Percentiles rank a stretch among this genome's conserved stretches.
Evolutionary conservation across 1,140 invertebrate species (phyloP).

Genomic region (Drosophila nasuta): DNA sequence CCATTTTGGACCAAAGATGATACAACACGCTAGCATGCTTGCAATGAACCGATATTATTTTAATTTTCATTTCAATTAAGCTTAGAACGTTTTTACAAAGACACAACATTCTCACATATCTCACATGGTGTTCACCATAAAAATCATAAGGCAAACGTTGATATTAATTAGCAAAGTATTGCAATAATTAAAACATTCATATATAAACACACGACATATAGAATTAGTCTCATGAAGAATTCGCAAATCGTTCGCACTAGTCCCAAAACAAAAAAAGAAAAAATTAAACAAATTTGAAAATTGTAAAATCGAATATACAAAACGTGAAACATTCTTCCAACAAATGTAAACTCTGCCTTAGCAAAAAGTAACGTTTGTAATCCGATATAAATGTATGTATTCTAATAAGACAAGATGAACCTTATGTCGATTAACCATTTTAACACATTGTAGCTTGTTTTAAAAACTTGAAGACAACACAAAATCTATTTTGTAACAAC

Average conservation of each 20-base stretch:
- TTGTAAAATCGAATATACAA: conserved; percentile 24
- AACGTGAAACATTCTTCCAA: conserved; percentile 76
- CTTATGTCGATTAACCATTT: conserved; percentile 42
- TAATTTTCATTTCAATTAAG: conserved; percentile 44
- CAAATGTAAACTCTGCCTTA: conserved; percentile 74
- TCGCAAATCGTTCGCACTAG: conserved; percentile 34
- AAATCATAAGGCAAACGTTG: conserved; percentile 53
- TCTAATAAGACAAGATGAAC: conserved; percentile 34
- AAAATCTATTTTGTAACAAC: conserved; percentile 72
- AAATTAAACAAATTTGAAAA: not conserved
- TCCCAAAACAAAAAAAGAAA: not conserved
- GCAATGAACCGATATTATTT: conserved; percentile 36
- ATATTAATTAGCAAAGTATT: conserved; percentile 70
- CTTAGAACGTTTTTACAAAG: conserved; percentile 24
- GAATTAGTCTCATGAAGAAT: conserved; percentile 47
- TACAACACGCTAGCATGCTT: conserved; percentile 47
- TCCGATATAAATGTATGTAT: conserved; percentile 31
- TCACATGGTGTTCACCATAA: conserved; percentile 53
- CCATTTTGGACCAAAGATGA: conserved; percentile 37
- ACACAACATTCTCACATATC: conserved; percentile 63
- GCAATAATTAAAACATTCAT: conserved; percentile 33
- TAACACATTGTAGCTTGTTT: conserved; percentile 34
- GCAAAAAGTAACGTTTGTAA: conserved; percentile 68
- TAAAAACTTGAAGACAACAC: conserved; percentile 26
- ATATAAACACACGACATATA: conserved; percentile 42